Base-by-base conservation (phyloP, 92 coral and sea anemone genomes). In the Galaxea fascicularis region DNA sequence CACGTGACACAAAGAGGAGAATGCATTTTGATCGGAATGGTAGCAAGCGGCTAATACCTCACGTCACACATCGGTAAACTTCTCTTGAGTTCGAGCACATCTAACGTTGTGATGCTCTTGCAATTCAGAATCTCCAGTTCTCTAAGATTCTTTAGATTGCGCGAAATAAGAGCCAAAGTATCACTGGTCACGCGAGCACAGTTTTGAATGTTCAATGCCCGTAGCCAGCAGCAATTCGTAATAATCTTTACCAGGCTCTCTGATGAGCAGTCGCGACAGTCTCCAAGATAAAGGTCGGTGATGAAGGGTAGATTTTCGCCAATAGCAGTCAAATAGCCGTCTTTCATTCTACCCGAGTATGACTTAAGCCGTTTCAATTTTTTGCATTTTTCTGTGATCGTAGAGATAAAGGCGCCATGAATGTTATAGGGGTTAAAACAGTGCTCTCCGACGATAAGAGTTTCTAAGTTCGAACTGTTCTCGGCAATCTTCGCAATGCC, bases 261-360 rank as follows among this genome's bases (percentile, higher is more conserved):
- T 3, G 89, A 57, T 10, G 97, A 84, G 29, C 95, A 95, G 60
- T 86, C 78, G 15, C 93, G 77, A 71, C 98, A 95, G 84, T 89
- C 93, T 17, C 98, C 98, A 17, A 95, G 89, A 46, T 87, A 84
- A 15, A 95, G 73, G 53, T 90, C 90, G 35, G 88, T 87, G 58
- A 95, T 56, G 15, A 86, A 90, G 11, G 49, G 91, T 45, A 93
- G 75, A 73, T 82, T 71, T 75, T 76, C 84, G 0, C 91, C 90
- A 12, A 95, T 78, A 10, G 89, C 92, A 4, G 70, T 63, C 77
- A 95, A 73, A 25, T 80, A 88, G 20, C 86, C 85, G 78, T 95
- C 94, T 65, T 79, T 89, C 87, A 93, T 90, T 87, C 86, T 80
- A 27, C 87, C 91, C 6, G 89, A 87, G 76, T 69, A 90, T 35